Base-by-base conservation (phyloP, 1,140 invertebrate genomes). In the Heliconius nattereri region DNA sequence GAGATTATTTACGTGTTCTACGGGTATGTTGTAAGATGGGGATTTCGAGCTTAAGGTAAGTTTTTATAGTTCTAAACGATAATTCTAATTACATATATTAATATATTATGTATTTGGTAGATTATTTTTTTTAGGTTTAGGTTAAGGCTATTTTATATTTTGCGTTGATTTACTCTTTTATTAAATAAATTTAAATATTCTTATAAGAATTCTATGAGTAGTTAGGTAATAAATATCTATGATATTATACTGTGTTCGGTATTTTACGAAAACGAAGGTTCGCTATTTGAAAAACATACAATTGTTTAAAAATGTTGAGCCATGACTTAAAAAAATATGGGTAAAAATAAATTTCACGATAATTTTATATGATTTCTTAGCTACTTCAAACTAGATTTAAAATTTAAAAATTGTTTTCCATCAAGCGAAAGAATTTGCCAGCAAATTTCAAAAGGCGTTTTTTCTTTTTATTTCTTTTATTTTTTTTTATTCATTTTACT, bases 1-100 rank as follows among this genome's bases (percentile, higher is more conserved):
- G 85, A 81, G 85, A 83, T 86, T 82, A 81, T 84, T 79, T 72
- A 81, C 79, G 49, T 71, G 76, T 81, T 81, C 83, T 86, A 84
- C 80, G 85, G 90, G 88, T 85, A 93, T 93, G 92, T 86, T 87
- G 86, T 93, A 88, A 83, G 73, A 92, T 92, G 92, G 89, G 88
- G 87, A 87, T 78, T 82, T 83, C 75, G 82, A 88, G 81, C 77
- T 90, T 92, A 88, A 93, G 92, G 92, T 93, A 86, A 80, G 60
- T 66, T 66, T 66, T 11, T 1, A n/a, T 0, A 20, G 7, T 20
- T 16, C 16, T 20, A 52, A 20, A 7, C 1, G 19, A 52, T 16
- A 52, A n/a, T 57, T 57, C 3, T 23, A 57, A 57, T n/a, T n/a
- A 8, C 7, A 57, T 57, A 2, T 45, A 45, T n/a, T n/a, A 57